Base-by-base conservation (phyloP, 2,113 vertebrate genomes). In the Sinocyclocheilus rhinocerous region DNA sequence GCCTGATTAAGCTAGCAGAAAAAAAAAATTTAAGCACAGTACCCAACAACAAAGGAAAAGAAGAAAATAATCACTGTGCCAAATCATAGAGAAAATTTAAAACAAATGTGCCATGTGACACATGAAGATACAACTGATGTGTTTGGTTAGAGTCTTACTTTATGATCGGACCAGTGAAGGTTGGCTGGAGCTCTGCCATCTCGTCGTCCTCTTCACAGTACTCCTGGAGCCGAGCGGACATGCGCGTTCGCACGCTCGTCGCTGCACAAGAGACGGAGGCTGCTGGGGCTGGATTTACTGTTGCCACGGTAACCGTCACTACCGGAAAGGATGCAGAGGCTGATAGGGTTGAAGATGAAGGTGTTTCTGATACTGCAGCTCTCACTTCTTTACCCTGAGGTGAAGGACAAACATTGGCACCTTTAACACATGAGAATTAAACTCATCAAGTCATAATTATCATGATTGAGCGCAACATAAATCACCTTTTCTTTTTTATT, bases 161-260 rank as follows among this genome's bases (percentile, higher is more conserved):
- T 93, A 98, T 88, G 89, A 98, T 94, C 48, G 97, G 98, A 79
- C 98, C 98, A 29, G 96, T 96, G 94, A 99, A 99, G 55, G 98
- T 96, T 13, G 96, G 96, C 85, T 97, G 98, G 9, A 95, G 94
- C 81, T 98, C 97, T 0, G 95, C 94, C 94, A 96, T 93, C 92
- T 98, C 97, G n/a, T 97, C 97, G 6, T 96, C 0, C 90, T 95
- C 89, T 0, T 93, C 91, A 0, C 83, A 92, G 90, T 83, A 93
- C 0, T 93, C 81, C 24, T 92, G 92, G 50, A 90, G 91, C 0
- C 95, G 96, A 0, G 93, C 90, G 81, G 93, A 65, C 90, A 96
- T 93, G 83, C 95, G 94, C 0, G 96, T 93, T 39, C 94, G 95
- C 10, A 92, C 50, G 0, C 78, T 70, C 12, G 79, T 2, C 16